A percentile compares a stretch with the other conserved stretches of the same genome.
These are phyloP conservation scores for Lepidothrix coronata DNA, from an alignment of 2,113 vertebrate genomes.

Conservation along the genomic window DNA sequence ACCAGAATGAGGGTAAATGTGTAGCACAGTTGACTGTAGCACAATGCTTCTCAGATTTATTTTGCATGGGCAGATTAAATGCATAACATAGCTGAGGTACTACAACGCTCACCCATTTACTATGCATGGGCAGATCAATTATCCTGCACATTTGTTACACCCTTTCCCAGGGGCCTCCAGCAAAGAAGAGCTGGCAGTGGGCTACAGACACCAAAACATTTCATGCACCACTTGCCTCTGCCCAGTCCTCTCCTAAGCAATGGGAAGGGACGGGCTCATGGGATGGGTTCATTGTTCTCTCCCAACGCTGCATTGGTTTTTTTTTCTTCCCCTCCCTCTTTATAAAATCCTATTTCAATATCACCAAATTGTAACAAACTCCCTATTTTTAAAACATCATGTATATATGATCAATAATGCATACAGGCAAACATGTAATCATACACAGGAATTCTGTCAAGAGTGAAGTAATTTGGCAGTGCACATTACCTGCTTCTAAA, in stretches of 20 bases:
- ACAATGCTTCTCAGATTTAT: slow-evolving; percentile 4
- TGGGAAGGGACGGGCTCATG: background rate
- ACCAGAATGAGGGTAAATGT: background rate
- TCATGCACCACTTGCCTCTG: slow-evolving; percentile 28
- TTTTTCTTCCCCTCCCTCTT: background rate
- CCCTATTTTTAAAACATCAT: background rate
- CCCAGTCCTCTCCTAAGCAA: background rate
- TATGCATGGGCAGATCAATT: slow-evolving; percentile 43
- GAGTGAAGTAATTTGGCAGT: background rate
- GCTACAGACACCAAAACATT: slow-evolving; percentile 35
- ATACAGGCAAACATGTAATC: background rate
- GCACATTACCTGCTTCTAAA: background rate
- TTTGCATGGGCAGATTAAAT: slow-evolving; percentile 24
- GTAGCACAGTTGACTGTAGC: background rate
- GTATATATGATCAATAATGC: background rate
- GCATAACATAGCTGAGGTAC: background rate
- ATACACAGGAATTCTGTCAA: background rate
- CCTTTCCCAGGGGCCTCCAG: slow-evolving; percentile 29
- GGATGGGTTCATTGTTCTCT: background rate
- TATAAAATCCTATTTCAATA: background rate
- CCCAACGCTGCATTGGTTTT: background rate
- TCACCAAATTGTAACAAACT: background rate
- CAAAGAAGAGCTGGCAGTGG: background rate
- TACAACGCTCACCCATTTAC: slow-evolving; percentile 6
- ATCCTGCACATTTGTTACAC: slow-evolving; percentile 35